Percentiles rank a stretch among this genome's conserved stretches.
These are phyloP conservation scores for Pyrochroa serraticornis DNA, from an alignment of 2,888 invertebrate species.

Conservation along the genomic window DNA sequence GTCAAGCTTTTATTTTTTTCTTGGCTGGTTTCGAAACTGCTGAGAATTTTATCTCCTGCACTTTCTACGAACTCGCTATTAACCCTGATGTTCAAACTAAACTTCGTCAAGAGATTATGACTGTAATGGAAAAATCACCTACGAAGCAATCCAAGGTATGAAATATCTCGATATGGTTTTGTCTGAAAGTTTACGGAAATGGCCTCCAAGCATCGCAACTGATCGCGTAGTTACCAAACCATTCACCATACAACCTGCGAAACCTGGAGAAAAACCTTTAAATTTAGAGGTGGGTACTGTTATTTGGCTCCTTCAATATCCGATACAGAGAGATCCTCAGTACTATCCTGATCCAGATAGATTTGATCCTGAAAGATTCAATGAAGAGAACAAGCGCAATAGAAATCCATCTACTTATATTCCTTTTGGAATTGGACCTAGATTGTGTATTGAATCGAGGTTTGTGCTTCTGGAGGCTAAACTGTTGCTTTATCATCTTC, in stretches of 20 bases:
- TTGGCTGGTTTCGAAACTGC: conserved; percentile 60
- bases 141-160: conserved; percentile 61
- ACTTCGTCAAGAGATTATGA: conserved; percentile 58
- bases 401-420: conserved; percentile 53
- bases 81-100: conserved; percentile 63
- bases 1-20: conserved; percentile 61
- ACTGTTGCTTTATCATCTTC: conserved; percentile 34
- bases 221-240: conserved; percentile 37
- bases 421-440: conserved; percentile 59
- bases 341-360: conserved; percentile 38
- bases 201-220: conserved; percentile 33
- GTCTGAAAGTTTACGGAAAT: conserved; percentile 49
- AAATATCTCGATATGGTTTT: conserved; percentile 66
- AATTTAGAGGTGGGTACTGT: conserved; percentile 27
- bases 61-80: conserved; percentile 62
- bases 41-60: conserved; percentile 56
- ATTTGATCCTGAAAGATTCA: conserved; percentile 49
- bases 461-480: conserved; percentile 43
- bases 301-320: conserved; percentile 33
- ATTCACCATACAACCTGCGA: conserved; percentile 33
- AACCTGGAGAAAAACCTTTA: conserved; percentile 25
- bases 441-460: conserved; percentile 64
- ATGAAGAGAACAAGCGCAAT: conserved; percentile 61
- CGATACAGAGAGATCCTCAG: conserved; percentile 36
- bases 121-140: conserved; percentile 51